Evolutionary conservation across 2,888 invertebrate species (phyloP), one percentile per base, ranked within the genome.

Genomic region (Phaonia tiefii): DNA sequence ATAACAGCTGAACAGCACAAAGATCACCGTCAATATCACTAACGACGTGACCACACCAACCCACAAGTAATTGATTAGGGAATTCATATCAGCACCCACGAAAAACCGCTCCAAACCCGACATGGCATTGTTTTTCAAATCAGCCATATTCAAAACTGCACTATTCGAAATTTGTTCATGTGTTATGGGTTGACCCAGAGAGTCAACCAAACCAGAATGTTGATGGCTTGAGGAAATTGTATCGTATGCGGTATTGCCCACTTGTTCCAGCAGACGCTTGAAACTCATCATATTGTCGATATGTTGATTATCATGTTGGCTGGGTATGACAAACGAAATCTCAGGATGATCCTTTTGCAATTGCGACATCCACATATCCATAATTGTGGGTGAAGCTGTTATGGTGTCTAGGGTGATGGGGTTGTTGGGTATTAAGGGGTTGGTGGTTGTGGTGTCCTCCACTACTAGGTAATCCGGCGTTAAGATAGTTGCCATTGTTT

Each of bases 261-360:
- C 86, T 7, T 87, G 86, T 84, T 89, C 87, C 60, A 90, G 84
- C 74, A 90, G 83, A 51, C 88, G 86, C 65, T 90, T 90, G 76
- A 90, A 90, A 75, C 88, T 89, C 83, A 90, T 87, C 85, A 90
- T 86, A 75, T 87, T 88, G 67, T 89, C 89, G 51, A 90, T 90
- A 78, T 89, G 89, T 46, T 90, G 89, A 85, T 90, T 85, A 81
- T 90, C 90, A 72, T 88, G 88, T 56, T 88, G 89, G 51, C 89
- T 88, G 79, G 90, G 90, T 81, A 90, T 88, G 84, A 90, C 90
- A 75, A 90, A 90, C 51, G 90, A 90, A 80, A 90, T 90, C 85
- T 89, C 89, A 74, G 90, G 89, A 83, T 89, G 86, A 80, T 82
- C 73, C 54, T 84, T 87, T 85, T 87, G 87, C 51, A 88, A 85